Evolutionary conservation across 2,888 invertebrate genomes (phyloP).

Genomic region (Nemurella pictetii): DNA sequence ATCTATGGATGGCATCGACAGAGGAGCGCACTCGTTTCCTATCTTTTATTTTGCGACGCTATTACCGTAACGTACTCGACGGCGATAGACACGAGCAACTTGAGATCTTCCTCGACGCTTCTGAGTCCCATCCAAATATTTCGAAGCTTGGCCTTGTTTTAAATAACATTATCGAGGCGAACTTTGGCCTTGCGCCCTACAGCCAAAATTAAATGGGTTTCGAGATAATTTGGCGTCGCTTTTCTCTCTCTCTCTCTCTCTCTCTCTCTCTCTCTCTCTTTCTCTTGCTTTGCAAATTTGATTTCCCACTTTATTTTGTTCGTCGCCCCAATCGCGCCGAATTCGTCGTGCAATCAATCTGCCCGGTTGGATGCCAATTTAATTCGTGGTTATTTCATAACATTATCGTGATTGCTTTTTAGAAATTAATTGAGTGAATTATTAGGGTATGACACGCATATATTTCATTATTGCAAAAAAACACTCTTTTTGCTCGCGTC

Average conservation of each 20-base stretch:
- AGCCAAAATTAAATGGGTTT: neutral
- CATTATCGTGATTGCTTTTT: neutral
- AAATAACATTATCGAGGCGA: neutral
- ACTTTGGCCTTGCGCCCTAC: neutral
- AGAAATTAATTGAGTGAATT: neutral
- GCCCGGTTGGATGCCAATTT: neutral
- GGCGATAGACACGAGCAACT: neutral
- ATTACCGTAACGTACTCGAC: neutral
- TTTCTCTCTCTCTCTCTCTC: neutral
- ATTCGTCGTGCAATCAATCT: neutral
- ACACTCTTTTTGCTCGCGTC: too few relatives aligned
- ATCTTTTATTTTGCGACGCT: neutral
- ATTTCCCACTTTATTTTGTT: neutral
- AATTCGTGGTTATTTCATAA: neutral
- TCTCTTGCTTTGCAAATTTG: neutral
- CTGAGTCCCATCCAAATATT: neutral
- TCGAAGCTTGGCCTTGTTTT: neutral
- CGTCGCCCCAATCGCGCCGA: neutral
- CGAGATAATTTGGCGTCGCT: neutral
- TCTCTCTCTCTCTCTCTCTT: neutral
- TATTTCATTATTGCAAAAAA: neutral
- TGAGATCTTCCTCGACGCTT: neutral
- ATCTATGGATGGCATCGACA: neutral
- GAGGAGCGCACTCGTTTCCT: neutral
- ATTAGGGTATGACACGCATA: neutral